Conservation (phyloP, 2,797 vertebrate genomes). For the Pangasius djambal region DNA sequence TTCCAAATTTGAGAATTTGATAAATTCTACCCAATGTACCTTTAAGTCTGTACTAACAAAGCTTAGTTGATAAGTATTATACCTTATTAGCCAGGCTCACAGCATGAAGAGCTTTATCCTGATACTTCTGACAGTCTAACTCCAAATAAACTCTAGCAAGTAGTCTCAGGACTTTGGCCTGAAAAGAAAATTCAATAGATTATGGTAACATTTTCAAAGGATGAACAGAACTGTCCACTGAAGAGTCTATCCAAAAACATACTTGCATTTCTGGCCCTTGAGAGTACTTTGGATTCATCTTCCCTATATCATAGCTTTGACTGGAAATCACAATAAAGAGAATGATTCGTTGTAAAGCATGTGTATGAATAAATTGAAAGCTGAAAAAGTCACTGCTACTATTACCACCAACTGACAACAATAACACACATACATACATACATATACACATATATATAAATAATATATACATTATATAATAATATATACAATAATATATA, state of each 20-base stretch:
- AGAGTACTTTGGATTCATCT: constrained; percentile 76
- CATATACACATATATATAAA: too few species aligned
- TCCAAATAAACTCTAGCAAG: constrained; percentile 86
- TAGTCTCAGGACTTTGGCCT: constrained; percentile 88
- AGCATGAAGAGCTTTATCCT: constrained; percentile 82
- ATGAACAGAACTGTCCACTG: background rate
- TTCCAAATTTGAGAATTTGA: background rate
- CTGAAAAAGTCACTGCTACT: background rate
- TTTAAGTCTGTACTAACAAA: background rate
- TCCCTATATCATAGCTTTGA: constrained; percentile 90
- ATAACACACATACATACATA: too few species aligned
- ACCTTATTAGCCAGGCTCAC: constrained; percentile 90
- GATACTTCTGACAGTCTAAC: constrained; percentile 79
- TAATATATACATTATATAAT: too few species aligned
- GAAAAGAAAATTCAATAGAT: constrained; percentile 35
- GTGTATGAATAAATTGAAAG: background rate
- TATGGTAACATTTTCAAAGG: background rate
- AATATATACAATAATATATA: too few species aligned
- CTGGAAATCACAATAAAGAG: constrained; percentile 65
- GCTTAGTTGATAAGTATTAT: constrained; percentile 6
- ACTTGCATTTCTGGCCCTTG: constrained; percentile 81
- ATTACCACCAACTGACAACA: background rate
- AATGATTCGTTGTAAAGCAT: background rate
- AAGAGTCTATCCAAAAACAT: constrained; percentile 48
- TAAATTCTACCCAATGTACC: background rate